These are phyloP conservation scores for Cliona cf. orientalis DNA, from an alignment of 37 sponge, comb jelly and placozoan species.

Conservation along the genomic window DNA sequence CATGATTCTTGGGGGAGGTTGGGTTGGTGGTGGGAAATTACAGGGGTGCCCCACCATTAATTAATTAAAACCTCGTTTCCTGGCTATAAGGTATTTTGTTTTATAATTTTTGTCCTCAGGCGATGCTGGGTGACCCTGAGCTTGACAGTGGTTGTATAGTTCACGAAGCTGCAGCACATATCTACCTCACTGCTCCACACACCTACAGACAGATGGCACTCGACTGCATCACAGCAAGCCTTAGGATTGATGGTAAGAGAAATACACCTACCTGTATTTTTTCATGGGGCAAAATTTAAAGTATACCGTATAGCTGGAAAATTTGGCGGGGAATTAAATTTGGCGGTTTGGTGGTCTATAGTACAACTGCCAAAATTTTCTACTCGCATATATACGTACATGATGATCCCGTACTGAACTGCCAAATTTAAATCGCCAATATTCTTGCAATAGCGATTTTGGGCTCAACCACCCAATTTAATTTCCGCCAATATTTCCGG, in stretches of 20 bases:
- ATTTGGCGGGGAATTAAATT: no score
- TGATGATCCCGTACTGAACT: no score
- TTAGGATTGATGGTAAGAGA: constrained; percentile 73
- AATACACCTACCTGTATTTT: no score
- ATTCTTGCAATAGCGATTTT: no score
- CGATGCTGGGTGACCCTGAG: constrained; percentile 69
- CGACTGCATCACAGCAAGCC: constrained; percentile 89
- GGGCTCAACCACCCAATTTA: no score
- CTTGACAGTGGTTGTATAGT: constrained; percentile 51
- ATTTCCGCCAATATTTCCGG: no score
- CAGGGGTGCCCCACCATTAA: not conserved
- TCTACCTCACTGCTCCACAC: constrained; percentile 57
- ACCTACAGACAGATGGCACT: constrained; percentile 88
- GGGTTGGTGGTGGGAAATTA: not conserved
- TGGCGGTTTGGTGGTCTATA: no score
- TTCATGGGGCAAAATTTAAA: not conserved
- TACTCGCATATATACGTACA: no score
- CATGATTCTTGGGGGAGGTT: not conserved
- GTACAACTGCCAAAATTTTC: no score
- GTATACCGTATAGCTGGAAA: no score
- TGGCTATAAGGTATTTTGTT: not conserved
- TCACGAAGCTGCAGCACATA: constrained; percentile 67
- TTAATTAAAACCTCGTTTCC: not conserved
- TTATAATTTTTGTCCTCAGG: constrained; percentile 11
- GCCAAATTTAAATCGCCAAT: no score